Conservation (phyloP, 23 tunicate species). For the Phallusia fumigata region DNA sequence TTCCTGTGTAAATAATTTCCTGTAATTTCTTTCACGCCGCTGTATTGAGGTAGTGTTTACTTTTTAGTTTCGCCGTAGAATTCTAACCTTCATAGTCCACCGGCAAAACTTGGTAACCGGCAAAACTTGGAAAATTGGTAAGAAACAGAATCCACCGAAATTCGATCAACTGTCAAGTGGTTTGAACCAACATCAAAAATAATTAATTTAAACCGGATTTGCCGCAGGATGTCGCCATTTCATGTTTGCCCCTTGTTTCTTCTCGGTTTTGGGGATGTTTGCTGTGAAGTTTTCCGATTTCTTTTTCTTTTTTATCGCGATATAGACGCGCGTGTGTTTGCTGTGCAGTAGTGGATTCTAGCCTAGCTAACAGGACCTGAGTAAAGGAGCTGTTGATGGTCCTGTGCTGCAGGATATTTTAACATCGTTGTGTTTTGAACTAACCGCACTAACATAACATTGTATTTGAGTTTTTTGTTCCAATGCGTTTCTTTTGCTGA, state of each 20-base stretch:
- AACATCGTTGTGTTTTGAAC: not conserved
- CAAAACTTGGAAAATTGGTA: not conserved
- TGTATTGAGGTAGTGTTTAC: not conserved
- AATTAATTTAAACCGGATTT: not conserved
- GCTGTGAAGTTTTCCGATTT: not conserved
- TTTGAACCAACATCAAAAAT: not conserved
- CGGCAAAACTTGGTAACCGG: not conserved
- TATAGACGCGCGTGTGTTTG: constrained; percentile 37
- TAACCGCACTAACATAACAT: not conserved
- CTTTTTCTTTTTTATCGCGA: constrained; percentile 42
- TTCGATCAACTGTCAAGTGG: too few relatives aligned
- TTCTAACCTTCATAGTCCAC: not conserved
- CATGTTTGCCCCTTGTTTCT: constrained; percentile 2
- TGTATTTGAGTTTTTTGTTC: too few relatives aligned
- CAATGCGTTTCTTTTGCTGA: too few relatives aligned
- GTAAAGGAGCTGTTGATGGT: constrained; percentile 33
- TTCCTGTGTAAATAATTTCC: not conserved
- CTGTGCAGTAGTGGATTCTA: constrained; percentile 47
- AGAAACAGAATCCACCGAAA: too few relatives aligned
- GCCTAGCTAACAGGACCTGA: constrained; percentile 64
- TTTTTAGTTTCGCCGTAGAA: not conserved
- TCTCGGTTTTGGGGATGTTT: constrained; percentile 13
- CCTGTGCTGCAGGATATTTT: not conserved
- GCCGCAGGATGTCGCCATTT: not conserved
- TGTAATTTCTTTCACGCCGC: too few relatives aligned